Base-by-base conservation (phyloP, 2,888 invertebrate species). In the Ectemnius cavifrons region DNA sequence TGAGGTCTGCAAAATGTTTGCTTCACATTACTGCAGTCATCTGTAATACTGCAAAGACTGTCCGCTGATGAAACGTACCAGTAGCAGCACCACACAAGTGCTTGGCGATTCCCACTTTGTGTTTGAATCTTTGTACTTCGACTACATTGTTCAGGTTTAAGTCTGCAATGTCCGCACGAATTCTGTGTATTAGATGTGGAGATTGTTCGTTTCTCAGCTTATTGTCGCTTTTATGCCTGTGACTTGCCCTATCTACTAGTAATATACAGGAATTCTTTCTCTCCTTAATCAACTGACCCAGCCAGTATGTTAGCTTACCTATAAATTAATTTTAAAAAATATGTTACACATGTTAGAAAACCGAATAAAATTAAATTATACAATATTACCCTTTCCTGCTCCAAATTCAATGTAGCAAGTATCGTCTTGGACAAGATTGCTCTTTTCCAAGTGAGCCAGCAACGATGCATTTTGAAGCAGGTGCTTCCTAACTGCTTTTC, bases 51-150 rank as follows among this genome's bases (percentile, higher is more conserved):
- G 11, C 8, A 0, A 11, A 37, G 1, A 11, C 37, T 37, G 37
- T 37, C 37, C 1, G 37, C 5, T 37, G 37, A 6, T 37, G 37
- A 37, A 37, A 37, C 37, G n/a, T 87, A 96, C 96, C 96, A 67
- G 97, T 97, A 49, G 97, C 98, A 37, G 93, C 94, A 0, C 98
- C 98, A 91, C 98, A 98, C 56, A 98, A 93, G 91, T 98, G 98
- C 91, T 98, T 98, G 1, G 97, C 96, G 23, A 97, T 91, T 0
- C 95, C 97, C 59, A 96, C 92, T 47, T 93, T 89, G 5, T 87
- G 82, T 5, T 91, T 84, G 20, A 91, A 91, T 6, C 90, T 86
- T 4, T 92, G 90, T 74, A 93, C 91, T 3, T 90, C 90, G 8
- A 92, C 91, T 27, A 95, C 88, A 73, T 92, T 90, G 8, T 92